Evolutionary conservation across 2,113 vertebrate species (phyloP), one percentile per base, ranked within the genome.

Genomic region (Anoplopoma fimbria): DNA sequence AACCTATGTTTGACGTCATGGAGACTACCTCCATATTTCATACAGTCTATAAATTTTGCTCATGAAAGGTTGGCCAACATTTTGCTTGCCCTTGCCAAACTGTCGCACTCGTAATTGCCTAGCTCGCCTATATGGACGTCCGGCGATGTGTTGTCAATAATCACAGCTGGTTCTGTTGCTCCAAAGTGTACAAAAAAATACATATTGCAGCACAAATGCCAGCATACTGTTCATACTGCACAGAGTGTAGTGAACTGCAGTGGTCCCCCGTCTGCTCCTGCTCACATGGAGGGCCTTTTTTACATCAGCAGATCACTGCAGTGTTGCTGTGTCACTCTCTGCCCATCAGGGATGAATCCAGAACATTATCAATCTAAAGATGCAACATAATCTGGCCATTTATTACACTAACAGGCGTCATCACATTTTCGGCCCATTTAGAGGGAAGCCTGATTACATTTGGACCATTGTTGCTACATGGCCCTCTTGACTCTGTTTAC

Each of bases 361-460:
- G 80, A 86, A 49, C 38, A 69, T 72, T 67, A 87, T 89, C 62
- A 70, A 75, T 84, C 81, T 81, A 65, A 80, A 82, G 82, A 69
- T 74, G 80, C 79, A 75, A 17, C 62, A 78, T 87, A 81, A 88
- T 84, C 62, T 21, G 55, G 33, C 27, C 83, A 71, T 87, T 91
- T 86, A 80, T 86, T 77, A 79, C 83, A 8, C 36, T 84, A 82
- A 83, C 55, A 69, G 77, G 61, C 81, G 45, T 77, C 31, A 87
- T 85, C 79, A 49, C 79, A 88, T 87, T 79, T 74, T 85, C 67
- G 13, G 62, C 29, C 85, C 88, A 79, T 77, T 89, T 69, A 33
- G 81, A 69, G 49, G 55, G 49, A 83, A n/a, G 75, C 65, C 85
- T 77, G 75, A 90, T 87, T 81, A 53, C 67, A 83, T 85, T 90